Evolutionary conservation across 2,888 invertebrate genomes (phyloP).

Genomic region (Oscheius sp.): DNA sequence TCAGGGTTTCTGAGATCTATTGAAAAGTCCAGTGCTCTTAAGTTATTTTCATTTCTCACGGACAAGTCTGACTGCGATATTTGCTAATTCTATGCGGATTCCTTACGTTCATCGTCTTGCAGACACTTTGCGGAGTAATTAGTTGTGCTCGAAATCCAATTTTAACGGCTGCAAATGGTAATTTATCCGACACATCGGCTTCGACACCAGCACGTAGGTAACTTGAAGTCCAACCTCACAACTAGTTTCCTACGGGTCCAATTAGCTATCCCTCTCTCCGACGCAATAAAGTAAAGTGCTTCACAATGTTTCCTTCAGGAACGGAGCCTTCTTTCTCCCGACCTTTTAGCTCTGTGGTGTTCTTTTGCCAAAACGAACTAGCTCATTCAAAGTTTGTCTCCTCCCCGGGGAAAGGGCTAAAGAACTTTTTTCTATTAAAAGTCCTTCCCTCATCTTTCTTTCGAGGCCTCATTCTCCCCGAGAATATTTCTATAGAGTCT

Average conservation of each 20-base stretch:
- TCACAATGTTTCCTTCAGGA: slow-evolving; percentile 15
- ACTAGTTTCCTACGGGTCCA: slow-evolving; percentile 6
- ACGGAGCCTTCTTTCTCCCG: neutral
- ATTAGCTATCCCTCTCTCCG: slow-evolving; percentile 18
- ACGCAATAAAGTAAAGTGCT: slow-evolving; percentile 26
- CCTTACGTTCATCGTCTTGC: neutral
- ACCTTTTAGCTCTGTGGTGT: neutral
- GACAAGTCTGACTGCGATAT: neutral
- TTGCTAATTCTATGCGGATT: neutral
- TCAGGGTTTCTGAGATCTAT: too few relatives aligned
- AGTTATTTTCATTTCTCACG: too few relatives aligned
- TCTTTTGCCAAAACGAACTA: neutral
- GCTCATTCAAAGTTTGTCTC: neutral
- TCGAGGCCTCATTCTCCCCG: neutral
- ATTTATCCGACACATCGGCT: neutral
- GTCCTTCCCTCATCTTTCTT: neutral
- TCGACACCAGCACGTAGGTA: neutral
- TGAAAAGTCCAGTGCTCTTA: too few relatives aligned
- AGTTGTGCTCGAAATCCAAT: slow-evolving; percentile 12
- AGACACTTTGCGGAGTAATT: slow-evolving; percentile 23
- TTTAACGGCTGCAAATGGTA: slow-evolving; percentile 14
- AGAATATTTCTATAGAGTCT: neutral
- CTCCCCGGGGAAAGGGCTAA: neutral
- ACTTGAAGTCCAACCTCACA: neutral
- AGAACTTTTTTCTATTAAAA: neutral